These are phyloP conservation scores for Camelus dromedarius DNA, from an alignment of 2,113 vertebrate species.

Conservation along the genomic window DNA sequence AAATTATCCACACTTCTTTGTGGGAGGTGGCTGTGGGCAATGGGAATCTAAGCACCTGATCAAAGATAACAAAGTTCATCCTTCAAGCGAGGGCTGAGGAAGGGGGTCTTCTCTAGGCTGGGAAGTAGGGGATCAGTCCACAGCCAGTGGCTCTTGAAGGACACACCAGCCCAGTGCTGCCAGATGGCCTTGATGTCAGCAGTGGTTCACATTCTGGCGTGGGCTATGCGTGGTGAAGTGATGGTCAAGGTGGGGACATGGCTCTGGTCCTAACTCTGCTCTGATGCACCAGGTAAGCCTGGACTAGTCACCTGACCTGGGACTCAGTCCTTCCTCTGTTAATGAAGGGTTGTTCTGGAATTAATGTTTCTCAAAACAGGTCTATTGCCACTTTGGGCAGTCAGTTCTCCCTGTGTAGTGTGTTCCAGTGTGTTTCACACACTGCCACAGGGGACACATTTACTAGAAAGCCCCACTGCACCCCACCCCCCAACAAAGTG, in stretches of 20 bases:
- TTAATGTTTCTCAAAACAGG: background rate
- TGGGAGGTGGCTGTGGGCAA: background rate
- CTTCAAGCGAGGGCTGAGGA: background rate
- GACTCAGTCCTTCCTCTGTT: background rate
- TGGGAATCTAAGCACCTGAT: background rate
- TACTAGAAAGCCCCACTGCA: background rate
- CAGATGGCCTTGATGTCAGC: background rate
- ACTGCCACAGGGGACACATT: background rate
- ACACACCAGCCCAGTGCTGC: background rate
- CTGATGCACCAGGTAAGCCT: too few relatives aligned
- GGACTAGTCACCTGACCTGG: background rate
- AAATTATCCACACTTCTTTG: background rate
- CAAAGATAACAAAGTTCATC: background rate
- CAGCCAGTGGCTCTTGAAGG: background rate
- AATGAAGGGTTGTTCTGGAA: background rate
- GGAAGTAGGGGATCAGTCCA: background rate
- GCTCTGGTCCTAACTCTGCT: background rate
- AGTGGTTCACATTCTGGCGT: fast-evolving
- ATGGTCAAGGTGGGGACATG: fast-evolving
- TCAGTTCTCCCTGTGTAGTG: background rate
- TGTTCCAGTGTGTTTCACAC: background rate
- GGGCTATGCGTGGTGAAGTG: fast-evolving
- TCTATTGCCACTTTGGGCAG: background rate
- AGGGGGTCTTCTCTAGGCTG: too few relatives aligned
- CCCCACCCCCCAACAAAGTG: background rate